Evolutionary conservation across 30 jellyfish, hydroid and myxozoan genomes (phyloP).

Genomic region (Cassiopea xamachana): DNA sequence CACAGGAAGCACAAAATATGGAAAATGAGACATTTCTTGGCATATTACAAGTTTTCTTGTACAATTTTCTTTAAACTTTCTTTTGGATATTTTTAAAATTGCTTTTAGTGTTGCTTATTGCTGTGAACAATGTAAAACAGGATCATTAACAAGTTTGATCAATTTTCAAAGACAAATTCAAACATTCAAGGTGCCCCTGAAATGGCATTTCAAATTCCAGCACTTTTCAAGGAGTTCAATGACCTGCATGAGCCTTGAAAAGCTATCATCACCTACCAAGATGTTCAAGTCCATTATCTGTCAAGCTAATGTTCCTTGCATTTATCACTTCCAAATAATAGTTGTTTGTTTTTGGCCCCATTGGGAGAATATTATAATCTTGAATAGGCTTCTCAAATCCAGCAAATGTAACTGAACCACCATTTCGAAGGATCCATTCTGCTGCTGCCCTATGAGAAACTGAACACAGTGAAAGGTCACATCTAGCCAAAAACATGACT

Average conservation of each 20-base stretch:
- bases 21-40: no score
- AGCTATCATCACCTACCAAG: slow-evolving; percentile 34
- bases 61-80: no score
- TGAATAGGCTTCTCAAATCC: slow-evolving; percentile 51
- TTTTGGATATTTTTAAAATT: no score
- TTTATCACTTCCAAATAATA: slow-evolving; percentile 62
- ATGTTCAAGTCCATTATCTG: slow-evolving; percentile 86
- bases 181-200: no score
- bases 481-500: neutral
- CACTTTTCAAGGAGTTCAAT: no score
- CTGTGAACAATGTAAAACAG: no score
- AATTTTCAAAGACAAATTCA: no score
- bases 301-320: slow-evolving; percentile 70
- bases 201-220: no score
- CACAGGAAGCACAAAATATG: no score
- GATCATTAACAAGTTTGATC: no score
- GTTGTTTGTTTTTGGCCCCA: slow-evolving; percentile 37
- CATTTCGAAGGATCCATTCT: slow-evolving; percentile 94
- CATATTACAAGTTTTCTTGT: no score
- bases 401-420: slow-evolving; percentile 82
- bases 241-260: neutral
- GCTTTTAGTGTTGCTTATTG: no score
- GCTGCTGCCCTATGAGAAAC: slow-evolving; percentile 82
- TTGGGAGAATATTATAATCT: slow-evolving; percentile 67
- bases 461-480: neutral